phyloP scores from a whole-genome alignment of 2,888 invertebrate species.

The Fabriciana adippe region DNA sequence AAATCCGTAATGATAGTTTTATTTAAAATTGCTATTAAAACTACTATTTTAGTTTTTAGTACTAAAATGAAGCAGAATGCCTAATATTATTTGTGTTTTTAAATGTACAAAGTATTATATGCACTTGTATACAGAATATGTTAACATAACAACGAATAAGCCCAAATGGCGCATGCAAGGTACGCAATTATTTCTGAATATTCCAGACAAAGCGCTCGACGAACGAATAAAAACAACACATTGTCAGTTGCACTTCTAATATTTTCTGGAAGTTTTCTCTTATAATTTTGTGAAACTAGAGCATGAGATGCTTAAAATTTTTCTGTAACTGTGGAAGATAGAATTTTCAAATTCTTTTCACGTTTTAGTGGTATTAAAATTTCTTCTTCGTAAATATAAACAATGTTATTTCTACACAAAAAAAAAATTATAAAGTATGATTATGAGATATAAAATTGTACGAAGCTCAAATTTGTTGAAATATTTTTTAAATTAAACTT shows the following conservation, averaged over 20 bases:
- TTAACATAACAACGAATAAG: constrained; percentile 4
- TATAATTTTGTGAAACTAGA: constrained; percentile 22
- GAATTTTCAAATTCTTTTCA: constrained; percentile 11
- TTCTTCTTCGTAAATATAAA: constrained; percentile 5
- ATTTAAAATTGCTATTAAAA: no score
- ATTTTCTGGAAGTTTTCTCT: constrained; percentile 17
- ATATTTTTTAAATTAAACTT: no score
- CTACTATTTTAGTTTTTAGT: no score
- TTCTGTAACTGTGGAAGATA: constrained; percentile 16
- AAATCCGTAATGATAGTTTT: no score
- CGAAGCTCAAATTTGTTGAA: no score
- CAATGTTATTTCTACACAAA: not conserved
- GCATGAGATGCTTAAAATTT: constrained; percentile 14
- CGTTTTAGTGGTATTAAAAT: constrained; percentile 9
- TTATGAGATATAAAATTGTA: no score
- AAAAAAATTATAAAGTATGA: no score
- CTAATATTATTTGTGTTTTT: not conserved
- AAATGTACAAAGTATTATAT: constrained; percentile 11
- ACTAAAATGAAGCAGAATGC: not conserved
- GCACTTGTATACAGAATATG: constrained; percentile 9
- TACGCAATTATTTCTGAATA: constrained; percentile 25
- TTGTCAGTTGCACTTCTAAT: constrained; percentile 26
- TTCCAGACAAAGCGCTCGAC: constrained; percentile 19
- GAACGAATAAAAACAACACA: constrained; percentile 22
- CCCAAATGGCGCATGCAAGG: constrained; percentile 19